Evolutionary conservation across 1,140 invertebrate genomes (phyloP).

Genomic region (Cydia strobilella): DNA sequence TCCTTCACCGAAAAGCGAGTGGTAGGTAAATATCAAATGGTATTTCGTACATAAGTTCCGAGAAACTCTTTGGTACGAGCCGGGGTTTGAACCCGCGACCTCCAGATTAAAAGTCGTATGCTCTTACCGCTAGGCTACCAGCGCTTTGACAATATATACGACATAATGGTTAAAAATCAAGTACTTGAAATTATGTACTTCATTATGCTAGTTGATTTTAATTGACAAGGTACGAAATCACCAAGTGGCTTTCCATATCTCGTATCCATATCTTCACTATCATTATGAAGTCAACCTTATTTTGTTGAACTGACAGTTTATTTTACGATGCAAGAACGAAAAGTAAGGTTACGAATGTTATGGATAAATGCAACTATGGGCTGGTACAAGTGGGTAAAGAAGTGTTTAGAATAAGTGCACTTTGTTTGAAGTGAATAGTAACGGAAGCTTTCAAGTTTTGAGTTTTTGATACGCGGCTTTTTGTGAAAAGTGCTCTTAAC

Average conservation of each 20-base stretch:
- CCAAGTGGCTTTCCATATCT: neutral
- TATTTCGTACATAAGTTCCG: too few species aligned
- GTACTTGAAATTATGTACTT: neutral
- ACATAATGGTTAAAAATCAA: too few species aligned
- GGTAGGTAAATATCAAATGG: too few species aligned
- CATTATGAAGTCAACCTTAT: neutral
- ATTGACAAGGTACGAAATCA: neutral
- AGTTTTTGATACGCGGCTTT: neutral
- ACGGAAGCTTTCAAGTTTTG: slow-evolving; percentile 5
- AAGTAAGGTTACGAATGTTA: neutral
- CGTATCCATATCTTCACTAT: neutral
- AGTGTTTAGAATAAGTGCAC: slow-evolving; percentile 2
- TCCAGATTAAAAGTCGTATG: too few species aligned
- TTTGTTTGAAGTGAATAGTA: neutral
- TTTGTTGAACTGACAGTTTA: neutral
- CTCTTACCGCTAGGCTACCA: too few species aligned
- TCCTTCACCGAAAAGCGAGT: too few species aligned
- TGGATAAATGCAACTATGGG: neutral
- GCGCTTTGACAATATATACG: too few species aligned
- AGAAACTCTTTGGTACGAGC: too few species aligned
- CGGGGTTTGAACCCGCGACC: too few species aligned
- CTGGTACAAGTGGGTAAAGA: neutral
- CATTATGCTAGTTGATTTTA: neutral
- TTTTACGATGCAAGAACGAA: neutral
- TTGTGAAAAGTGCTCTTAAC: neutral